Conservation (phyloP, 1,140 invertebrate species). For the Frieseomelitta varia region DNA sequence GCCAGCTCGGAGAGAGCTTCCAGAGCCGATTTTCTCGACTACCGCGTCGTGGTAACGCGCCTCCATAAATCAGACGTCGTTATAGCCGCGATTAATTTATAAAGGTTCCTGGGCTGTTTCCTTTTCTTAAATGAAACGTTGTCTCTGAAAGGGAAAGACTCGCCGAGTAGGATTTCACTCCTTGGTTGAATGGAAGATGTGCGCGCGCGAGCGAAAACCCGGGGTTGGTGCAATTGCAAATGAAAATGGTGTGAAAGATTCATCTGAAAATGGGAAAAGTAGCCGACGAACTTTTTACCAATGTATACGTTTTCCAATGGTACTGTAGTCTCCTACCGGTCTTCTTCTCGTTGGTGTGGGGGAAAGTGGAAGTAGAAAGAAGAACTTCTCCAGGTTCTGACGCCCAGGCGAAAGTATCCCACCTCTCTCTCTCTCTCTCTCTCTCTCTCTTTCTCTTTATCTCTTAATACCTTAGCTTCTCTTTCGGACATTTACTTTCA, state of each 20-base stretch:
- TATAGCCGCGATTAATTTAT: conserved; percentile 20
- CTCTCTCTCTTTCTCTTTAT: neutral
- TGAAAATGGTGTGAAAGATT: conserved; percentile 39
- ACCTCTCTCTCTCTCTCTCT: neutral
- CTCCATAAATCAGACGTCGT: conserved; percentile 28
- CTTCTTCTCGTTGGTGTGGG: conserved; percentile 58
- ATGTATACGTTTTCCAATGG: conserved; percentile 58
- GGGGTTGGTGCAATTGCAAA: neutral
- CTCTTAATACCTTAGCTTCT: neutral
- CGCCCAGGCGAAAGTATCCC: conserved; percentile 36
- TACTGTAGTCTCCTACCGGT: conserved; percentile 45
- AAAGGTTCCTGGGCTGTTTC: neutral
- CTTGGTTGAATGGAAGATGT: neutral
- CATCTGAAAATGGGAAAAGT: conserved; percentile 55
- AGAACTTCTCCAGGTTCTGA: conserved; percentile 36
- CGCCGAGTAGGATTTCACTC: neutral
- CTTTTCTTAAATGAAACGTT: conserved; percentile 10
- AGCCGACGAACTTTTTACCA: conserved; percentile 51
- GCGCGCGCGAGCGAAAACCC: neutral
- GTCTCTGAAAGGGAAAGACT: neutral
- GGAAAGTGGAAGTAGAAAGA: conserved; percentile 28
- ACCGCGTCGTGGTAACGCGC: neutral
- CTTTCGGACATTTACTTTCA: conserved; percentile 34
- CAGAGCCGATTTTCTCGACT: neutral
- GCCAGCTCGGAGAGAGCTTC: conserved; percentile 22